Conservation (phyloP, 2,113 vertebrate species). For the Gavia stellata region DNA sequence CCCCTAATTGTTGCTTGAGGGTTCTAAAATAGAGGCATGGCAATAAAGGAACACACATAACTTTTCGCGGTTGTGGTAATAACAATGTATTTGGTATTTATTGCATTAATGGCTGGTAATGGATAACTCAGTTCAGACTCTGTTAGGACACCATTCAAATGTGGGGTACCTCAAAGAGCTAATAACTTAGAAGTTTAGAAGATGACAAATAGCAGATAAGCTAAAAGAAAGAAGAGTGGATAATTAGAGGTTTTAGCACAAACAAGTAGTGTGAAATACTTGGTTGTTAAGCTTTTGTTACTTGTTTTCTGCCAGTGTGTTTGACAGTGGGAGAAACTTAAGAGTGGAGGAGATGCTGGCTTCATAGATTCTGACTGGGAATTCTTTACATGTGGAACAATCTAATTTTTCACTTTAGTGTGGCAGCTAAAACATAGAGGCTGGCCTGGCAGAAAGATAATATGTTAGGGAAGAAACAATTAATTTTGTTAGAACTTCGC, state of each 20-base stretch:
- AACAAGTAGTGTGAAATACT: not conserved
- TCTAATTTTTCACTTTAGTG: not conserved
- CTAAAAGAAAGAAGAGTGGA: not conserved
- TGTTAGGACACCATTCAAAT: not conserved
- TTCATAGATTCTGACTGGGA: not conserved
- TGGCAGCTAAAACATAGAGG: not conserved
- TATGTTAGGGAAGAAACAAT: not conserved
- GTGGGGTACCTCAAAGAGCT: not conserved
- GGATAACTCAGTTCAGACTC: slow-evolving; percentile 27
- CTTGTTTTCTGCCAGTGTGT: not conserved
- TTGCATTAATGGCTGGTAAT: slow-evolving; percentile 27
- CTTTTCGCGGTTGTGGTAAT: not conserved
- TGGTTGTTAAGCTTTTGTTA: not conserved
- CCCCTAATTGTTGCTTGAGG: slow-evolving; percentile 53
- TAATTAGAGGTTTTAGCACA: slow-evolving; percentile 13
- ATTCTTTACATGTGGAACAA: not conserved
- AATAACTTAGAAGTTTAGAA: not conserved
- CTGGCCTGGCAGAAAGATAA: not conserved
- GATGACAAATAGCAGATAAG: not conserved
- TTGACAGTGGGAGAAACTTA: not conserved
- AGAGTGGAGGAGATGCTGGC: not conserved
- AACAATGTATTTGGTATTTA: slow-evolving; percentile 39
- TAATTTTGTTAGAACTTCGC: not conserved
- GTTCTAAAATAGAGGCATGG: slow-evolving; percentile 14
- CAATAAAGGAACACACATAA: slow-evolving; percentile 17